A percentile compares a stretch with the other conserved stretches of the same genome.
phyloP scores from a whole-genome alignment of 2,888 invertebrate genomes.

The Ischnus inquisitorius region DNA sequence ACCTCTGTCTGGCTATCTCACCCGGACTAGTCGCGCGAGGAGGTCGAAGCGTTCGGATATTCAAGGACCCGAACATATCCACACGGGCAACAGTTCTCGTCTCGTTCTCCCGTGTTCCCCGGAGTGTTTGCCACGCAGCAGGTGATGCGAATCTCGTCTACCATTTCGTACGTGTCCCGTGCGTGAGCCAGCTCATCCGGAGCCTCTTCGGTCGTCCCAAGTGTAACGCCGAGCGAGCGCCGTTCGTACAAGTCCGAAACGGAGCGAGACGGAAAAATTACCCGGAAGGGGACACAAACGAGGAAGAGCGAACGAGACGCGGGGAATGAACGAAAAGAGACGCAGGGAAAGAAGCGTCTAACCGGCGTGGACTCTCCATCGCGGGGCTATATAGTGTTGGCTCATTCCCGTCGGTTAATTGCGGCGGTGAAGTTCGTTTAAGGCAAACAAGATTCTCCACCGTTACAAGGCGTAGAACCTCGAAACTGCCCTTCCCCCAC shows the following conservation, averaged over 20 bases:
- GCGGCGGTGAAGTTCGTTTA: constrained; percentile 78
- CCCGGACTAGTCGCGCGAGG: not conserved
- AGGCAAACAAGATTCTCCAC: constrained; percentile 77
- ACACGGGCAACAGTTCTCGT: constrained; percentile 1
- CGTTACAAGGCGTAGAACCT: constrained; percentile 45
- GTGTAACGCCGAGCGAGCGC: not conserved
- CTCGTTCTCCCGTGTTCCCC: not conserved
- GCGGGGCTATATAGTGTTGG: constrained; percentile 58
- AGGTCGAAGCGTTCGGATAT: constrained; percentile 3
- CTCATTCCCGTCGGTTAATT: constrained; percentile 76
- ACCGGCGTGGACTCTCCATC: not conserved
- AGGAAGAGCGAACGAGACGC: not conserved
- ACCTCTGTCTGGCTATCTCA: not conserved
- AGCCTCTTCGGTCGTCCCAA: not conserved
- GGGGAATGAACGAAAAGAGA: constrained; percentile 31
- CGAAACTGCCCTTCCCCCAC: constrained; percentile 27
- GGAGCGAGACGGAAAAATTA: constrained; percentile 8
- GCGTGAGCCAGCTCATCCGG: constrained; percentile 9
- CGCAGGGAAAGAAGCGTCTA: constrained; percentile 4
- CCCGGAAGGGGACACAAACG: constrained; percentile 20
- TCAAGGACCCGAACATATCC: constrained; percentile 2
- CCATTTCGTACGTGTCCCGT: not conserved
- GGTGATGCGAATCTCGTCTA: constrained; percentile 33
- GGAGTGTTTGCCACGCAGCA: constrained; percentile 27
- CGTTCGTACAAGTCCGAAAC: constrained; percentile 7